Evolutionary conservation across 2,797 vertebrate genomes (phyloP).

Genomic region (Cossypha dichroa): DNA sequence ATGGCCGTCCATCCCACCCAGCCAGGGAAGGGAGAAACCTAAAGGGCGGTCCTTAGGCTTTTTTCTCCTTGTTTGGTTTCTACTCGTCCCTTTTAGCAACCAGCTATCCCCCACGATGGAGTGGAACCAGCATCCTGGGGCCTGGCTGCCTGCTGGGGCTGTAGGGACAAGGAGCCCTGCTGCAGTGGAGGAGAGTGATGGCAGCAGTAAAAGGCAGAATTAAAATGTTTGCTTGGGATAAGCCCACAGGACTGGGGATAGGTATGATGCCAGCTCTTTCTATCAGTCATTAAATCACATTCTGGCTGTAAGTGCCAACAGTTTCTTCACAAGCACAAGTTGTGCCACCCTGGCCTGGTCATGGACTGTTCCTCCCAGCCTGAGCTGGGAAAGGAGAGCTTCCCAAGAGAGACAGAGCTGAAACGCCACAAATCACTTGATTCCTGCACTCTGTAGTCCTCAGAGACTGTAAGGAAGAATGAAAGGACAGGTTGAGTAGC

Average conservation of each 20-base stretch:
- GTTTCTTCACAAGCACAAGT: background rate
- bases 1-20: background rate
- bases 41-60: background rate
- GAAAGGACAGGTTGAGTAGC: background rate
- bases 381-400: background rate
- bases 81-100: background rate
- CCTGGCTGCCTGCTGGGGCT: background rate
- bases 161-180: background rate
- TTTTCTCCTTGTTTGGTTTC: background rate
- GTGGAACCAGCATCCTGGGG: background rate
- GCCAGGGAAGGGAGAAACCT: background rate
- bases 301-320: background rate
- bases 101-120: rapidly evolving
- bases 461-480: background rate
- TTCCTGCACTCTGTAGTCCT: background rate
- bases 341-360: background rate
- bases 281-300: background rate
- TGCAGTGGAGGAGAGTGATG: background rate
- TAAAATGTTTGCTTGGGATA: background rate
- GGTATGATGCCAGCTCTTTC: background rate
- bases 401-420: background rate
- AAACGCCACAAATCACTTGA: background rate
- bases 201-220: background rate
- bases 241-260: background rate
- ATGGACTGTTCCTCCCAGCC: background rate